Evolutionary conservation across 2,797 vertebrate genomes (phyloP), one percentile per base, ranked within the genome.

Genomic region (Characodon lateralis): DNA sequence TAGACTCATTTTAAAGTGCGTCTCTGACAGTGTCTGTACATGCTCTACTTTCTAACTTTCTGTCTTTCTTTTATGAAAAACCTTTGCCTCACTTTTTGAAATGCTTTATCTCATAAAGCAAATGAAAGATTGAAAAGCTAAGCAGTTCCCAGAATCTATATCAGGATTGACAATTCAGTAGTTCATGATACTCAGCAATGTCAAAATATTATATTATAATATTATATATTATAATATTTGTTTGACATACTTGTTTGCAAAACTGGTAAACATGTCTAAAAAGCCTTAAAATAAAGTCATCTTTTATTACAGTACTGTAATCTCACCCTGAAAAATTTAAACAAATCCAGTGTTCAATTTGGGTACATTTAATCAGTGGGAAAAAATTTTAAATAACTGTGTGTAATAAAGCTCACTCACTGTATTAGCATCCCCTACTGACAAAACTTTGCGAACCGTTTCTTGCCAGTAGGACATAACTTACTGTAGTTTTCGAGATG

Each of bases 31-130:
- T 71, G 13, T 74, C 2, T 72, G 39, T 71, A 26, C 78, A 9
- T 75, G 70, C 24, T 35, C 35, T 35, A 35, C 35, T 68, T 41
- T 77, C 31, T n/a, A 22, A 9, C 20, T 35, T 63, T 46, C 13
- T 72, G 22, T 31, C 26, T 55, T 73, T 24, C 7, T 65, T 65
- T 66, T 35, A 46, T 61, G 0, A 75, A 72, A 12, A 24, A 55
- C 26, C 9, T 14, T 63, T 56, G 41, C 53, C 75, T 79, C 48
- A 72, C 41, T 76, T 85, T 73, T 66, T 41, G 1, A 69, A 55
- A 26, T 71, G 24, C 63, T 65, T 55, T 66, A 4, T 59, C 24
- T 73, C 73, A 46, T 39, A 3, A 65, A 58, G 46, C 0, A 63
- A 72, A 66, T 2, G 10, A 58, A 72, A 71, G 48, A 58, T 16